These are phyloP conservation scores for Drosophila seclusa DNA, from an alignment of 2,888 invertebrate species.

Conservation along the genomic window DNA sequence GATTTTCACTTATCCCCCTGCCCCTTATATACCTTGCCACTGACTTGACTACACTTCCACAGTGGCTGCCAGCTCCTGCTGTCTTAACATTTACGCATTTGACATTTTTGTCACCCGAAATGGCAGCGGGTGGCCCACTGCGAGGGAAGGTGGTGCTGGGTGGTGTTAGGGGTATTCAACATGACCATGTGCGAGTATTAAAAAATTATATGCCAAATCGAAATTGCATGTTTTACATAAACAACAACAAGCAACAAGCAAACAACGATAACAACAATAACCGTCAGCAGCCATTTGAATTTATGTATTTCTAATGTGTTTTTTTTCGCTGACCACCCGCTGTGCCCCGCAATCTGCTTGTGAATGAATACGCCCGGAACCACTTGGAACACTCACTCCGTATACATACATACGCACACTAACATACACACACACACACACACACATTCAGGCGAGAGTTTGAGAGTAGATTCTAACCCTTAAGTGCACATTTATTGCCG, in stretches of 20 bases:
- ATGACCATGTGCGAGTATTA: conserved; percentile 55
- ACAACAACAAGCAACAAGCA: conserved; percentile 58
- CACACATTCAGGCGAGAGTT: conserved; percentile 17
- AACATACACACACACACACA: neutral
- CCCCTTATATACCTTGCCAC: neutral
- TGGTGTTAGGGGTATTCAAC: conserved; percentile 1
- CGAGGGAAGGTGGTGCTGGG: neutral
- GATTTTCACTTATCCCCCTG: neutral
- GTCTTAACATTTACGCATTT: conserved; percentile 75
- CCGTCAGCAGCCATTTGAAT: conserved; percentile 52
- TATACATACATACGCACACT: conserved; percentile 4
- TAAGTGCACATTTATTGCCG: conserved; percentile 80
- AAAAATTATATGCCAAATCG: conserved; percentile 82
- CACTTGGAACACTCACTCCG: conserved; percentile 16
- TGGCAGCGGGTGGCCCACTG: conserved; percentile 67
- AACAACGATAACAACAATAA: conserved; percentile 38
- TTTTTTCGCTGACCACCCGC: conserved; percentile 54
- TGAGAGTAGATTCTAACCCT: conserved; percentile 63
- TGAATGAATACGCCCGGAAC: conserved; percentile 21
- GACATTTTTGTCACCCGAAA: conserved; percentile 81
- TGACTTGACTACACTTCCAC: neutral
- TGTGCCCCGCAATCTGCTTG: conserved; percentile 59
- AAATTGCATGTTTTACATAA: conserved; percentile 82
- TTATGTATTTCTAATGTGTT: conserved; percentile 71
- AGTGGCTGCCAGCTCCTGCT: conserved; percentile 51